These are phyloP conservation scores for Leptinotarsa tumamoca DNA, from an alignment of 2,888 invertebrate genomes.

Conservation along the genomic window DNA sequence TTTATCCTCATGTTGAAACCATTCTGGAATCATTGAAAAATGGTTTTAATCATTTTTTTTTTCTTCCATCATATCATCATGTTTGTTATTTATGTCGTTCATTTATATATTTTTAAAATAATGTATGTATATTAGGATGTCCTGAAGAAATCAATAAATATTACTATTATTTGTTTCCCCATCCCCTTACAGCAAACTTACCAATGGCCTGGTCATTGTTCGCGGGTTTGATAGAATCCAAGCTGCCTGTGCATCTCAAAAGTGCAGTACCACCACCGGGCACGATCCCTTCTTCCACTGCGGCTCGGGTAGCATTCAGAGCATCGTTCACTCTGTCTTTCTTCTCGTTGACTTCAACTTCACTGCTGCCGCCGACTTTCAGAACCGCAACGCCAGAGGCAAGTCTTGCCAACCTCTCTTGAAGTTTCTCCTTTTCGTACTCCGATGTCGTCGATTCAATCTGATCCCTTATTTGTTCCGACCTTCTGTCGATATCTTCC, in stretches of 20 bases:
- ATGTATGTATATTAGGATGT: too few relatives aligned
- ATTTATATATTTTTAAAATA: too few relatives aligned
- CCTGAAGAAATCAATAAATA: too few relatives aligned
- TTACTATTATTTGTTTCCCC: too few relatives aligned
- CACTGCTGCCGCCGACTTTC: slow-evolving; percentile 68
- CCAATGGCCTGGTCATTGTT: slow-evolving; percentile 66
- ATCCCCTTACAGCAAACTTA: slow-evolving; percentile 45
- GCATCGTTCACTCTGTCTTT: slow-evolving; percentile 69
- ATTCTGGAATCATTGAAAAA: too few relatives aligned
- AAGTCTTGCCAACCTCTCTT: slow-evolving; percentile 67
- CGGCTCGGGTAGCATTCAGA: slow-evolving; percentile 67
- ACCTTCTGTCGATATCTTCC: slow-evolving; percentile 64
- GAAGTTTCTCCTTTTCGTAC: slow-evolving; percentile 68
- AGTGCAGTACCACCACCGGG: slow-evolving; percentile 69
- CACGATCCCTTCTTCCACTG: slow-evolving; percentile 69
- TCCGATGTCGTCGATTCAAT: slow-evolving; percentile 67
- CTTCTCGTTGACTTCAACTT: slow-evolving; percentile 69
- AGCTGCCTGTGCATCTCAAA: slow-evolving; percentile 62
- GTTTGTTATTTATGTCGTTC: too few relatives aligned
- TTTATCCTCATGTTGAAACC: too few relatives aligned
- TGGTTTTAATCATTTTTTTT: too few relatives aligned
- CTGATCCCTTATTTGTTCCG: slow-evolving; percentile 65
- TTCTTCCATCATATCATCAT: too few relatives aligned
- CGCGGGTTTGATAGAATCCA: slow-evolving; percentile 60
- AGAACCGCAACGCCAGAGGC: slow-evolving; percentile 68